Percentiles rank a stretch among this genome's conserved stretches.
phyloP scores from a whole-genome alignment of 2,888 invertebrate species.

The Philereme vetulata region DNA sequence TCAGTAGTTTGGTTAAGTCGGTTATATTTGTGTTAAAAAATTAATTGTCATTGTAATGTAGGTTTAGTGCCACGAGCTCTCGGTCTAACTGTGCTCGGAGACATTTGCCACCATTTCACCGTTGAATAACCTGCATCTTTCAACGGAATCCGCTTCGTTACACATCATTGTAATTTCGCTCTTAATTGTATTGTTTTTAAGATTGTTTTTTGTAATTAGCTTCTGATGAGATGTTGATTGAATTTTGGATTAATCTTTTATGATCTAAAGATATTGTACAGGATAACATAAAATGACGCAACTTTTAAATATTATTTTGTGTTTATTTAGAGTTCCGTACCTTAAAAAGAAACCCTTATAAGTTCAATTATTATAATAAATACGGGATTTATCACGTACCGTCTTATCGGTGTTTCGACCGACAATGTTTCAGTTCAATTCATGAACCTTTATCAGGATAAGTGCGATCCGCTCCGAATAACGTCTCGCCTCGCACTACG shows the following conservation, averaged over 20 bases:
- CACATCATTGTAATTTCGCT: conserved; percentile 39
- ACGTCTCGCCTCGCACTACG: no score
- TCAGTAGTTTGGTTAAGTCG: no score
- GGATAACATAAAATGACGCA: background rate
- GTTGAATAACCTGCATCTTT: conserved; percentile 42
- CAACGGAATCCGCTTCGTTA: conserved; percentile 36
- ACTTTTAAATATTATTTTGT: no score
- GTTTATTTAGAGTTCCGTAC: no score
- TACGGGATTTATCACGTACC: no score
- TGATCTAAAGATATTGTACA: conserved; percentile 11
- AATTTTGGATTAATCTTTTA: conserved; percentile 26
- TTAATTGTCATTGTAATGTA: background rate
- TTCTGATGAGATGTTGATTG: conserved; percentile 32
- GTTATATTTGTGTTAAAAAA: no score
- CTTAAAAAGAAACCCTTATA: no score
- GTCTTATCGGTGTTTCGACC: no score
- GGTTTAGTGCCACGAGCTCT: background rate
- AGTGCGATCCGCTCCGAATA: no score
- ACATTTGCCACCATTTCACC: conserved; percentile 40
- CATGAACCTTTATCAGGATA: no score
- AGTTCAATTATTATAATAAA: no score
- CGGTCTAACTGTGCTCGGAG: conserved; percentile 20
- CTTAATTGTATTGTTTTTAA: conserved; percentile 32
- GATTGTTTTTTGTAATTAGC: conserved; percentile 34
- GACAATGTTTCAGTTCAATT: no score